Evolutionary conservation across 1,140 invertebrate genomes (phyloP).

Genomic region (Dreissena rostriformis): DNA sequence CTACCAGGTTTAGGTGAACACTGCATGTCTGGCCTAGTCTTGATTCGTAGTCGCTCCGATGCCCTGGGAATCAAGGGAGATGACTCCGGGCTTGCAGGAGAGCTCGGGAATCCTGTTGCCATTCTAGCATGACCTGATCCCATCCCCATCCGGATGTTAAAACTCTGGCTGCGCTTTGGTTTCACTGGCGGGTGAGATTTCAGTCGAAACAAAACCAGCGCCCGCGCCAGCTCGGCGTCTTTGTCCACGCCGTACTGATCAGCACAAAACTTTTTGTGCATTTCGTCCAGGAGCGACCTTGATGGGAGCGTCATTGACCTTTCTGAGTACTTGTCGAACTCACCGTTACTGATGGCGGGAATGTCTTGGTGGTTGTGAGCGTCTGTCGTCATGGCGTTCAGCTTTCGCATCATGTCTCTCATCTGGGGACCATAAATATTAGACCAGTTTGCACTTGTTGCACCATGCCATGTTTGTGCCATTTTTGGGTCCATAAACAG

Average conservation of each 20-base stretch:
- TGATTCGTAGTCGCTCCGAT: slow-evolving; percentile 30
- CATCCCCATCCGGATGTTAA: slow-evolving; percentile 51
- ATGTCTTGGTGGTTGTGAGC: slow-evolving; percentile 27
- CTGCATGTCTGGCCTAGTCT: slow-evolving; percentile 46
- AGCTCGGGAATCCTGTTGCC: slow-evolving; percentile 9
- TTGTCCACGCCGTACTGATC: slow-evolving; percentile 61
- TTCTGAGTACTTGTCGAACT: not conserved
- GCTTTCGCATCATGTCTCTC: slow-evolving; percentile 54
- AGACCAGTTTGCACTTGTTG: slow-evolving; percentile 62
- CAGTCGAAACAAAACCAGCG: slow-evolving; percentile 51
- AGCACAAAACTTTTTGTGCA: slow-evolving; percentile 70
- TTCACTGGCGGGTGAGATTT: slow-evolving; percentile 45
- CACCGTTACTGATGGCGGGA: not conserved
- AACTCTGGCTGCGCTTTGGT: slow-evolving; percentile 50
- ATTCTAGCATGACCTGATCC: not conserved
- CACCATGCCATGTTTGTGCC: slow-evolving; percentile 67
- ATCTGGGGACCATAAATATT: slow-evolving; percentile 62
- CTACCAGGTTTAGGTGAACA: slow-evolving; percentile 24
- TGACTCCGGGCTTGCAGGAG: slow-evolving; percentile 33
- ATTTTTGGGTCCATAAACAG: slow-evolving; percentile 64
- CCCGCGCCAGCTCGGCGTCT: slow-evolving; percentile 37
- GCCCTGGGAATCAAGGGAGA: slow-evolving; percentile 49
- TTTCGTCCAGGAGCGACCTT: slow-evolving; percentile 61
- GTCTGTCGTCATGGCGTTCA: slow-evolving; percentile 28
- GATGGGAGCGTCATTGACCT: slow-evolving; percentile 56